A percentile compares a stretch with the other conserved stretches of the same genome.
Evolutionary conservation across 2,797 vertebrate genomes (phyloP).

Genomic region (Falco naumanni): DNA sequence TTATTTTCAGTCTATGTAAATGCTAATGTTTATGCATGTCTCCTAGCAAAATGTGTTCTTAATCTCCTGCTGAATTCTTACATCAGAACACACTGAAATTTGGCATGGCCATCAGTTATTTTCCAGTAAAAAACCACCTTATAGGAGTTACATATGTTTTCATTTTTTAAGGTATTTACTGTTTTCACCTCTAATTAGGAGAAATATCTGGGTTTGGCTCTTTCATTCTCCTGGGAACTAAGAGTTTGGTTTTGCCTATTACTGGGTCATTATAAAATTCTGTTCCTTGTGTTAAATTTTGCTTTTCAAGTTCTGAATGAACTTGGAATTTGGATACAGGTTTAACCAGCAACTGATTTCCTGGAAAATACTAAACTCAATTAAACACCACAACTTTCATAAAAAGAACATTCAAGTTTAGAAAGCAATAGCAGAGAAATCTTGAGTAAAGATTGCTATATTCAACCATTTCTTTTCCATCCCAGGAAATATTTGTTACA

Average conservation of each 20-base stretch:
- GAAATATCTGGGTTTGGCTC: conserved; percentile 51
- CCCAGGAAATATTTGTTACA: not conserved
- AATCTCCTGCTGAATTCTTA: conserved; percentile 64
- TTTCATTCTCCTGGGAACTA: conserved; percentile 7
- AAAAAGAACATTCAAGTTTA: not conserved
- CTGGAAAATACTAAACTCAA: conserved; percentile 25
- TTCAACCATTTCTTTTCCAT: not conserved
- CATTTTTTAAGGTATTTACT: conserved; percentile 57
- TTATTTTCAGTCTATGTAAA: not conserved
- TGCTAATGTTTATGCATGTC: not conserved
- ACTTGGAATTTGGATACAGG: conserved; percentile 10
- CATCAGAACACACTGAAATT: conserved; percentile 56
- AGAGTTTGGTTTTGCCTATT: not conserved
- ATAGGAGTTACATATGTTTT: conserved; percentile 46
- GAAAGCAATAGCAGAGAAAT: conserved; percentile 31
- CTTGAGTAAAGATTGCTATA: not conserved
- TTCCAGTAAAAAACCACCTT: conserved; percentile 70
- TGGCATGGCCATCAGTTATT: conserved; percentile 51
- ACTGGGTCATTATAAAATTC: conserved; percentile 27
- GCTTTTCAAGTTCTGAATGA: conserved; percentile 52
- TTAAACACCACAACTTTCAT: not conserved
- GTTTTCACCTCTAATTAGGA: conserved; percentile 66
- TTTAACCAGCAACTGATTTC: conserved; percentile 22
- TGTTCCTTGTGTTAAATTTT: not conserved
- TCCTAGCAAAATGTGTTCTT: conserved; percentile 61